phyloP scores from a whole-genome alignment of 2,113 vertebrate genomes.

The Apistogramma diplotaenia region DNA sequence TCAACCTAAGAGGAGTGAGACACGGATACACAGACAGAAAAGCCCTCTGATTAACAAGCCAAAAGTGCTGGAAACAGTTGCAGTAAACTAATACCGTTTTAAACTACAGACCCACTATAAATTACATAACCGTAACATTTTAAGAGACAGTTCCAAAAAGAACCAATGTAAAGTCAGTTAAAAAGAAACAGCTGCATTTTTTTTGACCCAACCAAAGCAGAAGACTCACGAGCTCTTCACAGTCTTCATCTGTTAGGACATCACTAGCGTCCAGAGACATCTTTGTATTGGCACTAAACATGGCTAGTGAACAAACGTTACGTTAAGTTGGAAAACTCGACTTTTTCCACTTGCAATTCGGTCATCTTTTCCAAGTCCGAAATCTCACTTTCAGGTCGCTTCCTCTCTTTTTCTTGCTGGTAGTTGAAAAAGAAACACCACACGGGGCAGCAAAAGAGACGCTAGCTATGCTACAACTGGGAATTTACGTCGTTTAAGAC shows the following conservation, averaged over 20 bases:
- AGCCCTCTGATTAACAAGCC: not conserved
- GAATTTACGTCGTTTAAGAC: not conserved
- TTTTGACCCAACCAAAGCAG: not conserved
- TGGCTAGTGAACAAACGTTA: not conserved
- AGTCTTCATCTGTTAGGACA: slow-evolving; percentile 71
- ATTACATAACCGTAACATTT: not conserved
- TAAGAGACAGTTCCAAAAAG: not conserved
- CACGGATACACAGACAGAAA: not conserved
- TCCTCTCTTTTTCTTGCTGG: not conserved
- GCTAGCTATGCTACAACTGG: slow-evolving; percentile 26
- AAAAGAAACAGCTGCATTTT: not conserved
- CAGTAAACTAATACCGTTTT: not conserved
- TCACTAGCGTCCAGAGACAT: slow-evolving; percentile 71
- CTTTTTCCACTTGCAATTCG: not conserved
- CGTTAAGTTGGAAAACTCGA: slow-evolving; percentile 26
- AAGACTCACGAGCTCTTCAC: slow-evolving; percentile 72
- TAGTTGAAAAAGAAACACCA: slow-evolving; percentile 9
- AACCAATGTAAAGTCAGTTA: not conserved
- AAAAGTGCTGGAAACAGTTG: not conserved
- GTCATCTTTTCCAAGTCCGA: slow-evolving; percentile 20
- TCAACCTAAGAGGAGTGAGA: slow-evolving; percentile 73
- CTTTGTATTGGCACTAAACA: slow-evolving; percentile 27
- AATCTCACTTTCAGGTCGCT: not conserved
- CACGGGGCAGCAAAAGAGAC: slow-evolving; percentile 19
- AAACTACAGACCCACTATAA: not conserved